Evolutionary conservation across 64 coral and sea anemone genomes (phyloP), one percentile per base, ranked within the genome.

Genomic region (Dendrophyllia cribrosa): DNA sequence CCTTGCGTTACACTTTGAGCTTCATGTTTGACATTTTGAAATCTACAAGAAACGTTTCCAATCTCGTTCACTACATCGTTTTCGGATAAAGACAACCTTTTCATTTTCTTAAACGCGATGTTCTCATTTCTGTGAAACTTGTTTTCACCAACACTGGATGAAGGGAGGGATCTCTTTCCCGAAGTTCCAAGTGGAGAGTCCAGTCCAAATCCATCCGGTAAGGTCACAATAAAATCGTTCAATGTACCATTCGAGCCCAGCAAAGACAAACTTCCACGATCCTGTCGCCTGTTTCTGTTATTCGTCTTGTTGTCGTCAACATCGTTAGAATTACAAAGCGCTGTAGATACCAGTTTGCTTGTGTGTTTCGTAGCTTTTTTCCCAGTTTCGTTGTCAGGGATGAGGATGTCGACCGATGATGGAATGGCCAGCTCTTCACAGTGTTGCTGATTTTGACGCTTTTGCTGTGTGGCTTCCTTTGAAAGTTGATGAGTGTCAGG

Each of bases 161-260:
- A 67, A 46, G 62, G 46, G 43, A 65, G 20, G 49, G 62, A 64
- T 21, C 80, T 50, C n/a, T 84, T 84, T 24, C 26, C 10, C 34
- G 6, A 84, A 67, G 72, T 75, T 50, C 14, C 24, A 72, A 25
- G 59, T n/a, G 78, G 20, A 64, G 12, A 63, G 16, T 63, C 62
- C 19, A 68, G 48, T 63, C 61, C 61, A 63, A 50, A 50, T 84
- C n/a, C 80, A n/a, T 4, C 3, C 7, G 80, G 80, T 60, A 80
- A 58, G 4, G 53, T 17, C 23, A 59, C 53, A 9, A 17, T 43
- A 46, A n/a, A 3, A 0, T 64, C 34, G 22, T 67, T 17, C 4
- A 2, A 19, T 3, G 13, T 50, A 49, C 43, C 62, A 51, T 49
- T 17, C 10, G 80, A 84, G 0, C 17, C 16, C 16, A 61, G 14